Evolutionary conservation across 2,113 vertebrate species (phyloP).

Genomic region (Pelvicachromis taeniatus): DNA sequence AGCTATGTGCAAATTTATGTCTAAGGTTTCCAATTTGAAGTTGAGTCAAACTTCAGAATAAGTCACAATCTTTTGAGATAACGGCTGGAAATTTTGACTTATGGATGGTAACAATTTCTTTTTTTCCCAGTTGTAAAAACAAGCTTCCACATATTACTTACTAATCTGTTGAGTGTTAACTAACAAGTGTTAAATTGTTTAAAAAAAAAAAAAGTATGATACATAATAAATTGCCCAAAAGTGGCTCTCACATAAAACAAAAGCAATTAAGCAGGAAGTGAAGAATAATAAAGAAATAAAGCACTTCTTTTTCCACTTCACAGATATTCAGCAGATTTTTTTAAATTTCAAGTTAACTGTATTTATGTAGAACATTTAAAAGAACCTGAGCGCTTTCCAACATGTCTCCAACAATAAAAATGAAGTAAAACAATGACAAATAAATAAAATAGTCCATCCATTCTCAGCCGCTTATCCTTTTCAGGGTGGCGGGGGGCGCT

Average conservation of each 20-base stretch:
- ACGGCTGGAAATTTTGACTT: not conserved
- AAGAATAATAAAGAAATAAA: not conserved
- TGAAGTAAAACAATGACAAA: not conserved
- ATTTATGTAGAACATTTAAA: not conserved
- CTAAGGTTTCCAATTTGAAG: not conserved
- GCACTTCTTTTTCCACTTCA: accelerated
- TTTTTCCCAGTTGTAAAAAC: not conserved
- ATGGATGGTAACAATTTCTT: not conserved
- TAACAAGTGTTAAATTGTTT: not conserved
- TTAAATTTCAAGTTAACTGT: not conserved
- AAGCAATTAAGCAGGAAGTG: accelerated
- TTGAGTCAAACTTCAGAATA: not conserved
- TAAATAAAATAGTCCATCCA: not conserved
- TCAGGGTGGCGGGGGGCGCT: too few species aligned
- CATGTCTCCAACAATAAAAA: not conserved
- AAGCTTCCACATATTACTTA: not conserved
- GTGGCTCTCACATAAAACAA: not conserved
- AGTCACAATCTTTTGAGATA: accelerated
- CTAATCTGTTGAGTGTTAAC: not conserved
- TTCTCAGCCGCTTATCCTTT: too few species aligned
- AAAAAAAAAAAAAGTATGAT: not conserved
- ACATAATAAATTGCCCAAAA: not conserved
- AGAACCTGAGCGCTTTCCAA: not conserved
- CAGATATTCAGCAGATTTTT: not conserved
- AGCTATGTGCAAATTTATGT: accelerated